Conservation (phyloP, 2,797 vertebrate species). For the Cichlasoma orientale region DNA sequence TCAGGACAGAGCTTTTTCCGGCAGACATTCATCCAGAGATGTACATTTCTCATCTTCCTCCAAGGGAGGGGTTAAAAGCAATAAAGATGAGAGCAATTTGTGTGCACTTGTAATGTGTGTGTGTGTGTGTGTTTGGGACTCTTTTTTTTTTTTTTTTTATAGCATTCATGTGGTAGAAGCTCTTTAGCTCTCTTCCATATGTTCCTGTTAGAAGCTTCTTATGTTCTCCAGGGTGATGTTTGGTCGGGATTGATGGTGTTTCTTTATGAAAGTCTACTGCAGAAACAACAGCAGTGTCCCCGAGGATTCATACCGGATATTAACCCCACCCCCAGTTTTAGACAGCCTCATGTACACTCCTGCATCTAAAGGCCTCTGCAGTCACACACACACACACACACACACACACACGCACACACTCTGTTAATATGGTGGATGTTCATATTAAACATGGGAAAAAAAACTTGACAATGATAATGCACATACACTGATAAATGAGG, state of each 20-base stretch:
- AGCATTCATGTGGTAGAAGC: constrained; percentile 23
- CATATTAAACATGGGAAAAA: too few species aligned
- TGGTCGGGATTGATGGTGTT: constrained; percentile 44
- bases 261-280: constrained; percentile 41
- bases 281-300: constrained; percentile 57
- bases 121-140: neutral
- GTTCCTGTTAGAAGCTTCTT: neutral
- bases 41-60: constrained; percentile 5
- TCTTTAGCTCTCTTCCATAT: constrained; percentile 1
- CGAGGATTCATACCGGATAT: constrained; percentile 58
- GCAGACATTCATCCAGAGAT: constrained; percentile 22
- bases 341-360: constrained; percentile 1
- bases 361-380: constrained; percentile 5
- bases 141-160: neutral
- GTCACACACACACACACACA: neutral
- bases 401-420: too few species aligned
- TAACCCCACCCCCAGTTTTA: constrained; percentile 30
- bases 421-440: too few species aligned
- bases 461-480: too few species aligned
- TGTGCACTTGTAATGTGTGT: constrained; percentile 5
- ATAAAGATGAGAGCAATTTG: constrained; percentile 16
- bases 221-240: constrained; percentile 36
- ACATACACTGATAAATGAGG: too few species aligned
- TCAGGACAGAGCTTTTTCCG: constrained; percentile 6
- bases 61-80: constrained; percentile 18